Evolutionary conservation across 2,888 invertebrate genomes (phyloP).

Genomic region (Idaea straminata): DNA sequence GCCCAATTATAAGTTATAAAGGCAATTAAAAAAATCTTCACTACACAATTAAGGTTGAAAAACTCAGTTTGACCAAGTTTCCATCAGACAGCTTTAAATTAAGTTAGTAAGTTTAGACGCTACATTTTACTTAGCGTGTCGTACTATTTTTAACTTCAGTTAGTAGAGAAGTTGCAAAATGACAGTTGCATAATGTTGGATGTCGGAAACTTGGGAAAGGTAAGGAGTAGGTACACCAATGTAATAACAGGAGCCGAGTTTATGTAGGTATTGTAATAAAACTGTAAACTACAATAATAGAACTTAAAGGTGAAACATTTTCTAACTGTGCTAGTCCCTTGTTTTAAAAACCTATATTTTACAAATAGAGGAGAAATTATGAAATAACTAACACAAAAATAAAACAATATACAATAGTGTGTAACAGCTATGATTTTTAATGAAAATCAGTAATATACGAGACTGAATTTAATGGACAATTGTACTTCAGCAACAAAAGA

Average conservation of each 20-base stretch:
- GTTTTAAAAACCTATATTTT: neutral
- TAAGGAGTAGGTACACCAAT: neutral
- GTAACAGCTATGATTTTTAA: neutral
- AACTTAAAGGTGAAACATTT: neutral
- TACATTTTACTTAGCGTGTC: slow-evolving; percentile 34
- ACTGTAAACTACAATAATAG: neutral
- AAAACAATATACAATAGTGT: neutral
- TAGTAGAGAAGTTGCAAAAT: slow-evolving; percentile 28
- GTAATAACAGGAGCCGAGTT: neutral
- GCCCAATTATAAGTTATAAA: slow-evolving; percentile 21
- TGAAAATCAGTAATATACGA: neutral
- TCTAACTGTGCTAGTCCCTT: neutral
- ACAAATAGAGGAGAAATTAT: too few species aligned
- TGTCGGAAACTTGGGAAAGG: slow-evolving; percentile 19
- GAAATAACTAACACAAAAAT: too few species aligned
- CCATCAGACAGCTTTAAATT: slow-evolving; percentile 29
- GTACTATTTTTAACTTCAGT: slow-evolving; percentile 27
- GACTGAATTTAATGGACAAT: slow-evolving; percentile 6
- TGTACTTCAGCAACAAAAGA: slow-evolving; percentile 29
- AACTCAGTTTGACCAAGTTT: slow-evolving; percentile 29
- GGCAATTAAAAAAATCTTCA: slow-evolving; percentile 21
- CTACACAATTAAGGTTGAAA: slow-evolving; percentile 27
- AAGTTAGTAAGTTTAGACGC: slow-evolving; percentile 31
- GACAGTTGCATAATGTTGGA: slow-evolving; percentile 30
- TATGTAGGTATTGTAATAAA: neutral